phyloP scores from a whole-genome alignment of 2,888 invertebrate genomes.

The Parnassius apollo region DNA sequence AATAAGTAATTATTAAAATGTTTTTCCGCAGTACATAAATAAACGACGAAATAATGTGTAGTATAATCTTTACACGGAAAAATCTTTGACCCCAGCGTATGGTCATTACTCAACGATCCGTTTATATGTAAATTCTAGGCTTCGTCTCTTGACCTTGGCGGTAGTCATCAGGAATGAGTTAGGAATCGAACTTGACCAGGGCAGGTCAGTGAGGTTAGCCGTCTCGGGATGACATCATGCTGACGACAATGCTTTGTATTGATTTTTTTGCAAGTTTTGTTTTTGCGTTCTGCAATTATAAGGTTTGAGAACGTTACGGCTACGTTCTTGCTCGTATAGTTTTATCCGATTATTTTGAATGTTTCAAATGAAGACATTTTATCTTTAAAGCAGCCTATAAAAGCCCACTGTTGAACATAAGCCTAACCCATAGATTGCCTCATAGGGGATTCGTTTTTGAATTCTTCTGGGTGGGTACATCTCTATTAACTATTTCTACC shows the following conservation, averaged over 20 bases:
- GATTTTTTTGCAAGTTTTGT: constrained; percentile 41
- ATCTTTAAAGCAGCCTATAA: too few relatives aligned
- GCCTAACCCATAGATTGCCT: too few relatives aligned
- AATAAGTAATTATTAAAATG: not conserved
- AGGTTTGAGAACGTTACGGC: not conserved
- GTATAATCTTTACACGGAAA: constrained; percentile 49
- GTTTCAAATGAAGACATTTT: too few relatives aligned
- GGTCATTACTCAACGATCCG: constrained; percentile 63
- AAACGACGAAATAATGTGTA: constrained; percentile 28
- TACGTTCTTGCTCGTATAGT: constrained; percentile 31
- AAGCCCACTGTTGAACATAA: too few relatives aligned
- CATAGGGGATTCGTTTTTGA: too few relatives aligned
- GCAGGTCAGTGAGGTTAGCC: constrained; percentile 44
- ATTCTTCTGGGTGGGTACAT: too few relatives aligned
- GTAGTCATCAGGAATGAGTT: constrained; percentile 68
- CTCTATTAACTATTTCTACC: too few relatives aligned
- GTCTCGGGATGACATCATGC: constrained; percentile 52
- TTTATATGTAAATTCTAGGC: constrained; percentile 70
- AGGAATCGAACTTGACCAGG: constrained; percentile 75
- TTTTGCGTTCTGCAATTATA: constrained; percentile 8
- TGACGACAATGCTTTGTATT: constrained; percentile 42
- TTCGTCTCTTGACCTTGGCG: constrained; percentile 51
- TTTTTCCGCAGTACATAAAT: not conserved
- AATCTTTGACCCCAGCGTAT: constrained; percentile 59
- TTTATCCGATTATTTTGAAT: not conserved